Evolutionary conservation across 2,888 invertebrate genomes (phyloP), one percentile per base, ranked within the genome.

Genomic region (Baronia brevicornis): DNA sequence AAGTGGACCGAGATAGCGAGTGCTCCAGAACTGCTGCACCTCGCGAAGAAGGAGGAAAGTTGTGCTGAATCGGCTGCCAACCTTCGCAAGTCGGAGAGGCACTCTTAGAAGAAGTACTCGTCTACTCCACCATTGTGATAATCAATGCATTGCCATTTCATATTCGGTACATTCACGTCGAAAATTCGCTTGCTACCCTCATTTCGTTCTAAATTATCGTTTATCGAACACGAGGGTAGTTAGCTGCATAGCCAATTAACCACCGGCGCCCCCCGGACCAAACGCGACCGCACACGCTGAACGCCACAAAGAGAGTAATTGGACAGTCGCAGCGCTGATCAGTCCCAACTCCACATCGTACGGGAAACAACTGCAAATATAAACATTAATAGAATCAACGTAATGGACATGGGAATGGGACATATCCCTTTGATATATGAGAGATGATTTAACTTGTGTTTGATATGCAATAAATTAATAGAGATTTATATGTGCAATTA

Each of bases 241-340:
- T 7, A 7, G 20, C 29, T n/a, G 23, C 28, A 38, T 28, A 36
- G 34, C 21, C 28, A 38, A 29, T 38, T 33, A 24, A 30, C 25
- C 32, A 31, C 35, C 37, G 33, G 46, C 47, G 48, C 46, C 45
- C n/a, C 38, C 35, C 39, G 33, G 38, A 45, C 39, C 44, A 38
- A 43, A 46, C 37, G 34, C 42, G 27, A 28, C 41, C 30, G 19
- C 36, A 38, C 32, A 18, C 32, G 12, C 46, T 51, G 49, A 52
- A 49, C 49, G 48, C 44, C 38, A 50, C 44, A 51, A 48, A 47
- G 44, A 31, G 46, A 45, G 39, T 48, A 47, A 47, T 39, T 48
- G 40, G 40, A 41, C 36, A 40, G 28, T 18, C 31, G 41, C 47
- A 51, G 48, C 42, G 48, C 38, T 34, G 39, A 32, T 42, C 46